A percentile compares a stretch with the other conserved stretches of the same genome.
Evolutionary conservation across 2,113 vertebrate genomes (phyloP).

Genomic region (Oplegnathus fasciatus): DNA sequence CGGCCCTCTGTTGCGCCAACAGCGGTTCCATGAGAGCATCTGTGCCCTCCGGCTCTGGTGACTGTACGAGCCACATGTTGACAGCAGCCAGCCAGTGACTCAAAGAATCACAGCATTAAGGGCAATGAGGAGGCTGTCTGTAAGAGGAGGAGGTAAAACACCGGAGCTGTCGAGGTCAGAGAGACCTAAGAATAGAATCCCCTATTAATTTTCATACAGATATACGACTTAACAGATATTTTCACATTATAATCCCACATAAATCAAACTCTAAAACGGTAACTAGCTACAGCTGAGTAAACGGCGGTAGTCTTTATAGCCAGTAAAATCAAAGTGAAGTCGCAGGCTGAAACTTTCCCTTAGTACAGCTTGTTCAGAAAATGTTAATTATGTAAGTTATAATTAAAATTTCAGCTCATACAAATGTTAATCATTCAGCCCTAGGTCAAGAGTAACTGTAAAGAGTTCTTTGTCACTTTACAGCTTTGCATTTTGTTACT

Average conservation of each 20-base stretch:
- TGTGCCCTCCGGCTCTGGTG: constrained; percentile 62
- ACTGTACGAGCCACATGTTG: constrained; percentile 55
- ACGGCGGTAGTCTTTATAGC: background rate
- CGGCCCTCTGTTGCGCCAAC: constrained; percentile 54
- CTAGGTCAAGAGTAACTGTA: too few species aligned
- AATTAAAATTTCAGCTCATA: too few species aligned
- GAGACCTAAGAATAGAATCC: background rate
- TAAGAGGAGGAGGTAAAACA: background rate
- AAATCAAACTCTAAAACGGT: background rate
- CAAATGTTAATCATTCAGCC: too few species aligned
- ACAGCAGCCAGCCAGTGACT: constrained; percentile 49
- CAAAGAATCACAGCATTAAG: constrained; percentile 25
- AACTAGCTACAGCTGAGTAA: background rate
- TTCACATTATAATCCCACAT: background rate
- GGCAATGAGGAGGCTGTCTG: background rate
- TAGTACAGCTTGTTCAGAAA: background rate
- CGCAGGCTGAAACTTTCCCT: background rate
- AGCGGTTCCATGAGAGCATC: constrained; percentile 53
- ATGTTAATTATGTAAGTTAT: background rate
- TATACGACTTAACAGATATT: background rate
- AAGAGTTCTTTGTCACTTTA: background rate
- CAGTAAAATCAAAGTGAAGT: background rate
- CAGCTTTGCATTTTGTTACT: background rate
- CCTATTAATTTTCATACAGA: background rate
- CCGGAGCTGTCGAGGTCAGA: background rate